phyloP scores from a whole-genome alignment of 2,113 vertebrate genomes.

The Mobula birostris region DNA sequence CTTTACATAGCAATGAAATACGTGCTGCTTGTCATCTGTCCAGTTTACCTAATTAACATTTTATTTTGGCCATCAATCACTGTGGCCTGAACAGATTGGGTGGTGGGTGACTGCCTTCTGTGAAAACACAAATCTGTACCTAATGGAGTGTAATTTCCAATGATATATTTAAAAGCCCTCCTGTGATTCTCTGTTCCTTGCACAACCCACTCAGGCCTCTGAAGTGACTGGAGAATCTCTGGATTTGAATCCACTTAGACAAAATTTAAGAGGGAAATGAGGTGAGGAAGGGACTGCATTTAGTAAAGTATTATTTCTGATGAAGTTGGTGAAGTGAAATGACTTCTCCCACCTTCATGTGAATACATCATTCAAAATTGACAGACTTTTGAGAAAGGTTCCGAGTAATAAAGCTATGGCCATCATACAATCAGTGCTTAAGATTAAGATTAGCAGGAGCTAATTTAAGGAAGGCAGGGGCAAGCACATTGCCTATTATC shows the following conservation, averaged over 20 bases:
- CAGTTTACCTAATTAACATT: background rate
- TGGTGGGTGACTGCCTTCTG: no score
- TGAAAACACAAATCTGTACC: background rate
- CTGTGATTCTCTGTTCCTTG: background rate
- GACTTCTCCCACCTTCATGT: background rate
- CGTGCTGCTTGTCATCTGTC: background rate
- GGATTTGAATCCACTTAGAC: background rate
- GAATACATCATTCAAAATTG: no score
- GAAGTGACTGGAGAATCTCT: background rate
- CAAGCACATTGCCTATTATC: no score
- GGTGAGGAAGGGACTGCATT: background rate
- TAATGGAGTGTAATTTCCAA: background rate
- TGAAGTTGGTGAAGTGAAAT: background rate
- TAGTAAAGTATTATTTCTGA: background rate
- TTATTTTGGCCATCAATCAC: background rate
- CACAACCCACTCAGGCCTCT: background rate
- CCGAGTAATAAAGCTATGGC: no score
- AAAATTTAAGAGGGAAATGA: background rate
- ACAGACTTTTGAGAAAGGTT: no score
- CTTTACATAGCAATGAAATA: background rate
- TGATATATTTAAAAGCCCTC: background rate
- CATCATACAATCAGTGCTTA: no score
- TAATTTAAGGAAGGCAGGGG: no score
- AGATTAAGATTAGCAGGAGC: no score
- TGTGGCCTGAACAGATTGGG: background rate